These are phyloP conservation scores for Falco novaeseelandiae DNA, from an alignment of 2,797 vertebrate genomes.

Conservation along the genomic window DNA sequence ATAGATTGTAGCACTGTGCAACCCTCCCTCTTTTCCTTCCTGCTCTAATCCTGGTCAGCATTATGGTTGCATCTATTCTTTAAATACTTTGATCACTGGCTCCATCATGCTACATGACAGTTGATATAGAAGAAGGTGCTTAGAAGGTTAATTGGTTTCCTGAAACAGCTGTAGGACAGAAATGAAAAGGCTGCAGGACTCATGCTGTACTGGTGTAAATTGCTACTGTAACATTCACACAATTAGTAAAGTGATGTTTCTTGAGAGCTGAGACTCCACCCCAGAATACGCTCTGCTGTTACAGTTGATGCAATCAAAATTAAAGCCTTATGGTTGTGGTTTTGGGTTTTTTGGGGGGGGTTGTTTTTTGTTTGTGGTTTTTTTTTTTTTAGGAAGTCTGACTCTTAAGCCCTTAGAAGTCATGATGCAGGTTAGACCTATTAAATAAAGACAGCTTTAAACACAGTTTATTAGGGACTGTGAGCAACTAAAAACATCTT, in stretches of 20 bases:
- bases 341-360: no score
- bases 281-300: neutral
- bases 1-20: neutral
- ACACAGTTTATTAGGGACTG: neutral
- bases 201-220: neutral
- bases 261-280: neutral
- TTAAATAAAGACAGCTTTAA: neutral
- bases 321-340: neutral
- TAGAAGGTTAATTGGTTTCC: neutral
- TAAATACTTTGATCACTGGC: neutral
- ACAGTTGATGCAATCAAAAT: neutral
- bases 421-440: neutral
- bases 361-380: no score
- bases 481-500: neutral
- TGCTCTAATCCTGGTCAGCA: neutral
- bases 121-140: neutral
- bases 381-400: neutral
- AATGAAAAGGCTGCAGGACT: neutral
- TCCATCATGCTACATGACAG: neutral
- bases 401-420: neutral
- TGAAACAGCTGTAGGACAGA: neutral
- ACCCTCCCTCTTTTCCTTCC: rapidly evolving
- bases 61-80: neutral
- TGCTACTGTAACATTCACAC: neutral
- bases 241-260: neutral